phyloP scores from a whole-genome alignment of 2,888 invertebrate species.

The Philhelius pedissequus region DNA sequence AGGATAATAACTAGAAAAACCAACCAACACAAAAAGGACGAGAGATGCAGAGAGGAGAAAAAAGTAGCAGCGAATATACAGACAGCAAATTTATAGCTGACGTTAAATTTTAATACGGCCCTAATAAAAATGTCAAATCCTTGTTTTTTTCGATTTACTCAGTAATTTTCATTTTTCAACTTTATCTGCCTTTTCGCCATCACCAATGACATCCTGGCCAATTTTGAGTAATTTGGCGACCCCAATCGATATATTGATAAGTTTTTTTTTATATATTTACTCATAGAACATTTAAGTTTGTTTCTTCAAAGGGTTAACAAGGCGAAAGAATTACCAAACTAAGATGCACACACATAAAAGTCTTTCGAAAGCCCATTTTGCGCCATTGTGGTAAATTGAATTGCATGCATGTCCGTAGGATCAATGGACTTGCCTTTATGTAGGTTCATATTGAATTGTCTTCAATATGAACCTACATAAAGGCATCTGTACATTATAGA shows the following conservation, averaged over 20 bases:
- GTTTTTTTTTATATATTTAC: conserved; percentile 1
- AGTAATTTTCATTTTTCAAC: conserved; percentile 1
- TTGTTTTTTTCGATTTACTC: conserved; percentile 5
- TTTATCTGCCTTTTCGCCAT: not conserved
- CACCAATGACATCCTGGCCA: conserved; percentile 39
- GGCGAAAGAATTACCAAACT: conserved; percentile 7
- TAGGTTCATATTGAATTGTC: not conserved
- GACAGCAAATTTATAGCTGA: conserved; percentile 47
- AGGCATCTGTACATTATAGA: no score
- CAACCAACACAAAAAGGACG: conserved; percentile 4
- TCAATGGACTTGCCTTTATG: not conserved
- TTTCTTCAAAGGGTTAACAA: conserved; percentile 30
- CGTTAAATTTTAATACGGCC: conserved; percentile 61
- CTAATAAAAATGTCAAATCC: conserved; percentile 55
- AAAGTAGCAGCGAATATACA: not conserved
- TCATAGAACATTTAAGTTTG: conserved; percentile 5
- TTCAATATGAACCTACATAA: not conserved
- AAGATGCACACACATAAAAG: not conserved
- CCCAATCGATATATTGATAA: conserved; percentile 56
- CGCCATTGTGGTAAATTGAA: conserved; percentile 48
- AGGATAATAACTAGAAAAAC: conserved; percentile 46
- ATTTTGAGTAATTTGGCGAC: conserved; percentile 36
- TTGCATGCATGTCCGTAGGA: conserved; percentile 14
- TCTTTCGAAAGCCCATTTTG: conserved; percentile 17
- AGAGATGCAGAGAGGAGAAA: not conserved